Evolutionary conservation across 2,797 vertebrate species (phyloP), one percentile per base, ranked within the genome.

Genomic region (Channa striata): DNA sequence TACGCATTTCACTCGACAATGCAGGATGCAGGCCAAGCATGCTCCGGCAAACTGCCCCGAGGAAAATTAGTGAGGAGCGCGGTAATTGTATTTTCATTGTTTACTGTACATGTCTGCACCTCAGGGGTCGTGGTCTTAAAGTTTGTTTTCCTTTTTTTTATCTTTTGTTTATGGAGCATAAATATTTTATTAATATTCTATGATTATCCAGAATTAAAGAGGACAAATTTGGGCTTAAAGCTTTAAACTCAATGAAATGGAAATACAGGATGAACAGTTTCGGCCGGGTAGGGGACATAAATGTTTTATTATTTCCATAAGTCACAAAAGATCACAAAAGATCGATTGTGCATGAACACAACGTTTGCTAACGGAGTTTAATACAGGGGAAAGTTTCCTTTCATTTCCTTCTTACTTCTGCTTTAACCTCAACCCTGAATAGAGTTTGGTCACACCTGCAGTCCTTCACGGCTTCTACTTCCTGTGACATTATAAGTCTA

Each of bases 111-210:
- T 85, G 77, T 82, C 74, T 47, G 52, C 77, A 89, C 80, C 81
- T 77, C 68, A 21, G 79, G 90, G 89, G 62, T 52, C 19, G 46
- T 4, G 19, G 46, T 65, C 33, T 51, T 9, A 20, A 40, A 85
- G 59, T 83, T 81, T 82, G 64, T 80, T 82, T 72, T 72, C 53
- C 11, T 25, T 54, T 60, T 83, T 34, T 51, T 4, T 47, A 30
- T 13, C 72, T 86, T 75, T 84, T 90, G 76, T 92, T 91, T 92
- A 83, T 83, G 25, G 20, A 76, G 34, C 39, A 88, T 91, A 79
- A 90, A 91, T 92, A 91, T 92, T 83, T 53, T 25, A 90, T 85
- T 80, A 90, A 91, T 92, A 91, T 92, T 83, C 53, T 20, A 90
- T 84, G 82, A 87, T 84, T 75, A 82, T 72, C 51, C 49, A 64